A percentile compares a stretch with the other conserved stretches of the same genome.
phyloP scores from a whole-genome alignment of 2,888 invertebrate genomes.

The Drosophila nigritarsus region DNA sequence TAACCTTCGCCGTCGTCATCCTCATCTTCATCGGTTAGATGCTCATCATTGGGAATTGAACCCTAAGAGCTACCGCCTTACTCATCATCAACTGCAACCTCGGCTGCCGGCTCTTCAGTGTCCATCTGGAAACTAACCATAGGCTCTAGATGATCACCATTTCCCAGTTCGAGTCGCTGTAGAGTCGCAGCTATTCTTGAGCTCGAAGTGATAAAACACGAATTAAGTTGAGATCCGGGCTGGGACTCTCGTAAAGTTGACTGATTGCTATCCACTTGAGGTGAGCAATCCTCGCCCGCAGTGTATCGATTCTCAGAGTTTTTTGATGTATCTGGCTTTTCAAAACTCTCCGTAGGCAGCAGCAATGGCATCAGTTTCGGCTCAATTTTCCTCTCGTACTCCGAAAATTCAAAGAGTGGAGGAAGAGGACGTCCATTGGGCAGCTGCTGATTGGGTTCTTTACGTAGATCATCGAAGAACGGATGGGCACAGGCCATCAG shows the following conservation, averaged over 20 bases:
- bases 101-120: slow-evolving; percentile 17
- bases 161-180: slow-evolving; percentile 54
- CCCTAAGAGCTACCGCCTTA: slow-evolving; percentile 33
- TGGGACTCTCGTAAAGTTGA: neutral
- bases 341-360: slow-evolving; percentile 14
- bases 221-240: neutral
- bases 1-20: slow-evolving; percentile 18
- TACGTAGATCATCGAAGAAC: slow-evolving; percentile 99
- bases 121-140: neutral
- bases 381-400: slow-evolving; percentile 87
- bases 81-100: slow-evolving; percentile 15
- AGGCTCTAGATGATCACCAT: slow-evolving; percentile 59
- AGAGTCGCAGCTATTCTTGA: neutral
- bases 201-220: neutral
- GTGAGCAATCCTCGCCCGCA: slow-evolving; percentile 55
- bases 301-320: slow-evolving; percentile 16
- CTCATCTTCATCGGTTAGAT: slow-evolving; percentile 16
- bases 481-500: slow-evolving; percentile 98
- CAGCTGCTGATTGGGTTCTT: slow-evolving; percentile 94
- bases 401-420: slow-evolving; percentile 98
- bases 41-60: slow-evolving; percentile 22
- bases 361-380: slow-evolving; percentile 71
- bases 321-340: slow-evolving; percentile 4
- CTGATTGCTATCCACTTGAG: slow-evolving; percentile 7
- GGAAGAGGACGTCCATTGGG: slow-evolving; percentile 97